Evolutionary conservation across 1,140 invertebrate genomes (phyloP), one percentile per base, ranked within the genome.

Genomic region (Lepidurus packardi): DNA sequence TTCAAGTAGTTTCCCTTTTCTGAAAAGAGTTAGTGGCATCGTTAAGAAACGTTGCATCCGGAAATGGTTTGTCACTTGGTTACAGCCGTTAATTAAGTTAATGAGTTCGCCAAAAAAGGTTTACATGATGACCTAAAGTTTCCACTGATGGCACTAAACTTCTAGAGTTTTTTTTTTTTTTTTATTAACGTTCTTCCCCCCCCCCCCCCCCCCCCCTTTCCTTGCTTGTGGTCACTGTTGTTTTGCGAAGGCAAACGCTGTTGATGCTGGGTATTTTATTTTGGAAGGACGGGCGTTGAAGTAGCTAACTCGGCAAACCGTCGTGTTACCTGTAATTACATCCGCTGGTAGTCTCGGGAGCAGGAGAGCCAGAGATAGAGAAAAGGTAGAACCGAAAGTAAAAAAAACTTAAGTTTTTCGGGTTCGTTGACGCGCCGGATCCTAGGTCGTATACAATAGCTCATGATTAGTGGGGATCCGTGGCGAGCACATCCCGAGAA

Each of bases 401-500:
- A 47, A 47, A 47, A 47, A 65, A 65, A 65, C 0, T 34, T 34
- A 34, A 34, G 53, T 65, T 65, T 65, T 65, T 65, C 53, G 53
- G 53, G 53, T 65, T 65, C 53, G 53, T 65, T 65, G 53, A 65
- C 53, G 53, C 53, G 8, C 53, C 21, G 21, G 53, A 65, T 65
- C 16, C 53, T 65, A 65, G 53, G 53, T 65, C 53, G 8, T 65
- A 65, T 65, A 65, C 53, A 65, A 65, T 65, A 65, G 53, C 53
- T 65, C 21, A 21, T 65, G 53, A 65, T 65, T 65, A 65, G 53
- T 65, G 53, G 21, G 53, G 53, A 65, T 65, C 53, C 53, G 21
- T 65, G 53, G 53, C 53, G 53, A 65, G 53, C 53, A 65, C 8
- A 77, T 75, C 42, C 21, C 44, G 43, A 24, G 34, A 79, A 75